phyloP scores from a whole-genome alignment of 2,113 vertebrate species.

The Ceuthmochares aereus region DNA sequence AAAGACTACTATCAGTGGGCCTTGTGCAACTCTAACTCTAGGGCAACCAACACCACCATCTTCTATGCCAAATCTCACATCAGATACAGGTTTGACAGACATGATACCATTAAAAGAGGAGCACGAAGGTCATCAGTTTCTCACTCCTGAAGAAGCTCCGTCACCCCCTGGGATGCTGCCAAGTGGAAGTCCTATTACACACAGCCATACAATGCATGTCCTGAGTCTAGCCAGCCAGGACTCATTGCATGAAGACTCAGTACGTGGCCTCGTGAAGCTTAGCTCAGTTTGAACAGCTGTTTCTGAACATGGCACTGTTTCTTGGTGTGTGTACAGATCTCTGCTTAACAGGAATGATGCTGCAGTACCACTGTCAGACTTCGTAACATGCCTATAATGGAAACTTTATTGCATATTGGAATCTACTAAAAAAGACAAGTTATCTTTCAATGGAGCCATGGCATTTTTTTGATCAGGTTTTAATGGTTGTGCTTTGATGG shows the following conservation, averaged over 20 bases:
- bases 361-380: slow-evolving; percentile 67
- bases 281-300: slow-evolving; percentile 89
- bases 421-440: slow-evolving; percentile 40
- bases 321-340: neutral
- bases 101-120: slow-evolving; percentile 86
- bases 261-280: slow-evolving; percentile 95
- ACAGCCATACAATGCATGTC: slow-evolving; percentile 89
- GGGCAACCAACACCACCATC: slow-evolving; percentile 93
- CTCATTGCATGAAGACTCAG: slow-evolving; percentile 95
- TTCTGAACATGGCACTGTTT: neutral
- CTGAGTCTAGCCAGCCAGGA: slow-evolving; percentile 94
- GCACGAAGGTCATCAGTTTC: slow-evolving; percentile 87
- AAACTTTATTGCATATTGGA: slow-evolving; percentile 3
- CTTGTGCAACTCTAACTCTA: slow-evolving; percentile 87
- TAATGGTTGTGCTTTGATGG: slow-evolving; percentile 29
- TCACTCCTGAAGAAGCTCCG: slow-evolving; percentile 92
- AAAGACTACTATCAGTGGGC: slow-evolving; percentile 82
- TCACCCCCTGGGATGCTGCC: slow-evolving; percentile 90
- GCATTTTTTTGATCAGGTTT: slow-evolving; percentile 18
- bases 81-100: slow-evolving; percentile 83
- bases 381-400: slow-evolving; percentile 29
- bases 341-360: neutral
- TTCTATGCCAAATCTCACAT: slow-evolving; percentile 90
- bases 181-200: slow-evolving; percentile 84
- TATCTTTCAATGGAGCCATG: slow-evolving; percentile 42